Evolutionary conservation across 2,888 invertebrate genomes (phyloP), one percentile per base, ranked within the genome.

Genomic region (Synergus japonicus): DNA sequence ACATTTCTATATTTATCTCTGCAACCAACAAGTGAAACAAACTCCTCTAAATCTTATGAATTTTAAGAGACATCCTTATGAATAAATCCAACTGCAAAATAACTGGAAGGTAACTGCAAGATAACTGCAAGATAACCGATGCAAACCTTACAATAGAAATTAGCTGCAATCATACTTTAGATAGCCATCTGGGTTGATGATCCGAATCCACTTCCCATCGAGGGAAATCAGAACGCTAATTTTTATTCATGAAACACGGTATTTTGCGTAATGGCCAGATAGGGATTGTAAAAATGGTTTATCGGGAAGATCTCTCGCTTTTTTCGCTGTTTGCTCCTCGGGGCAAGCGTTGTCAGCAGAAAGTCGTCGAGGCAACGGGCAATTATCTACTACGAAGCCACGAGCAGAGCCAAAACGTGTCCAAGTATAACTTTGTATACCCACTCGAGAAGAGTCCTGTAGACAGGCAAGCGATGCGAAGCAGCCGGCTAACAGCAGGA

Each of bases 401-500:
- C 81, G 83, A 83, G 82, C 83, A 81, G 83, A 86, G 82, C 84
- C 84, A 81, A 86, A 86, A 81, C 85, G 84, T 87, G 84, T 86
- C 83, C 83, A 85, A 86, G 80, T 87, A 83, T 85, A 87, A 87
- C 82, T 86, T 85, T 82, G 84, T 83, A 81, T 29, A 29, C 67
- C 65, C 78, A 81, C 80, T 85, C 80, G 86, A 79, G 64, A 76
- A 83, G 83, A 85, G 86, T 83, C 83, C 83, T 83, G 80, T 80
- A 66, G 85, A 78, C 81, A 83, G 76, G 49, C 22, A 60, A 29
- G 60, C 60, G 22, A 60, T 22, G 10, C 81, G 58, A 76, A 66
- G 13, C 43, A 76, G 78, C 46, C 73, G 54, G 81, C 81, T 82
- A 77, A 82, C 83, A 85, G 82, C 83, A 85, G 84, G 84, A 85